These are phyloP conservation scores for Resseliella maxima DNA, from an alignment of 2,888 invertebrate species.

Conservation along the genomic window DNA sequence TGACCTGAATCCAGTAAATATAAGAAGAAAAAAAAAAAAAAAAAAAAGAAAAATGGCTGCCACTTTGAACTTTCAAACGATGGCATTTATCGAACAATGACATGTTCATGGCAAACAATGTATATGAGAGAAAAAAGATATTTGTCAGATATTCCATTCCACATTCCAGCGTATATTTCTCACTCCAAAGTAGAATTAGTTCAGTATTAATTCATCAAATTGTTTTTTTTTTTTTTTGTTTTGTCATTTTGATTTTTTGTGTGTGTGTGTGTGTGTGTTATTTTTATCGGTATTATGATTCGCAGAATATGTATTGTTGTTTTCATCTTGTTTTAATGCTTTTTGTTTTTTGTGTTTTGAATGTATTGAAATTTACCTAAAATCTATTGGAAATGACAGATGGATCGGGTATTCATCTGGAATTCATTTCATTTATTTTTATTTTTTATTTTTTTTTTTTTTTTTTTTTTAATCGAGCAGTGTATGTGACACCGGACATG, in stretches of 20 bases:
- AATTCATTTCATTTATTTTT: neutral
- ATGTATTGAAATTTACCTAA: conserved; percentile 24
- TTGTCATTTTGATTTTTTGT: neutral
- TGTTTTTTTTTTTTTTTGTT: neutral
- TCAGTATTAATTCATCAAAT: neutral
- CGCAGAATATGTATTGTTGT: neutral
- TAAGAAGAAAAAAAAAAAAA: no score
- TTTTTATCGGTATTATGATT: conserved; percentile 7
- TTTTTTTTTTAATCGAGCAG: neutral
- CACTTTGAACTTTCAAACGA: no score
- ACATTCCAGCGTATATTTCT: neutral
- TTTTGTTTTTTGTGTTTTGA: neutral
- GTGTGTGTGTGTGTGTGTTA: neutral
- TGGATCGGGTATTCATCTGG: conserved; percentile 22
- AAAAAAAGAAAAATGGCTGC: no score
- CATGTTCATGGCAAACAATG: no score
- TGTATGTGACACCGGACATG: neutral
- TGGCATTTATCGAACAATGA: no score
- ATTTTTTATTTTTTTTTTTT: neutral
- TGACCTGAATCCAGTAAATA: no score
- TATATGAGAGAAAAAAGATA: no score
- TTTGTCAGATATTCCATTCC: neutral
- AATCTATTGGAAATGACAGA: conserved; percentile 11
- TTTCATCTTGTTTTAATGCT: neutral
- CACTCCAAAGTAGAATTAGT: neutral